A percentile compares a stretch with the other conserved stretches of the same genome.
phyloP scores from a whole-genome alignment of 1,140 invertebrate genomes.

The Formica selysi region DNA sequence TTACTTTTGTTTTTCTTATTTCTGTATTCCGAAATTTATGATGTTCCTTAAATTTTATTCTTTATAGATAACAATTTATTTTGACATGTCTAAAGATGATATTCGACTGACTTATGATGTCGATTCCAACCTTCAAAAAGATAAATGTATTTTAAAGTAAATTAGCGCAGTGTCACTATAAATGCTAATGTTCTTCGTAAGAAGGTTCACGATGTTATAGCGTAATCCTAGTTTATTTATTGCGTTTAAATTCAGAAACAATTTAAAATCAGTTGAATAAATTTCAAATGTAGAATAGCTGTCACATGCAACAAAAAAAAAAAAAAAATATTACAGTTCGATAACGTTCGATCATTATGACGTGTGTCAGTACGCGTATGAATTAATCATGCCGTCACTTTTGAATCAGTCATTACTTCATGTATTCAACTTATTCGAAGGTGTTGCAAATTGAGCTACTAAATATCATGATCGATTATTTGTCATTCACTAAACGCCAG shows the following conservation, averaged over 20 bases:
- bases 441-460: conserved; percentile 39
- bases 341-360: conserved; percentile 45
- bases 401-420: conserved; percentile 20
- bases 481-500: conserved; percentile 13
- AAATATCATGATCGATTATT: conserved; percentile 49
- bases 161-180: conserved; percentile 13
- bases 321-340: conserved; percentile 9
- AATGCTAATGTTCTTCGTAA: conserved; percentile 10
- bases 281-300: conserved; percentile 49
- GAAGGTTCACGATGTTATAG: neutral
- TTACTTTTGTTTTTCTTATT: neutral
- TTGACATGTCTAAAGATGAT: neutral
- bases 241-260: conserved; percentile 19
- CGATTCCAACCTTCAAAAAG: neutral
- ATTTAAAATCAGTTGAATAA: conserved; percentile 18
- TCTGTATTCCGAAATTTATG: neutral
- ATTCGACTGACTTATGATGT: neutral
- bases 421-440: neutral
- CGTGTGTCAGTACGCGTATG: conserved; percentile 34
- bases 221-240: conserved; percentile 11
- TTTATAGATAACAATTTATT: neutral
- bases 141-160: conserved; percentile 17
- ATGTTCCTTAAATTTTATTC: neutral
- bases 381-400: conserved; percentile 51
- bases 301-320: neutral